Base-by-base conservation (phyloP, 2,113 vertebrate genomes). In the Prochilodus magdalenae region DNA sequence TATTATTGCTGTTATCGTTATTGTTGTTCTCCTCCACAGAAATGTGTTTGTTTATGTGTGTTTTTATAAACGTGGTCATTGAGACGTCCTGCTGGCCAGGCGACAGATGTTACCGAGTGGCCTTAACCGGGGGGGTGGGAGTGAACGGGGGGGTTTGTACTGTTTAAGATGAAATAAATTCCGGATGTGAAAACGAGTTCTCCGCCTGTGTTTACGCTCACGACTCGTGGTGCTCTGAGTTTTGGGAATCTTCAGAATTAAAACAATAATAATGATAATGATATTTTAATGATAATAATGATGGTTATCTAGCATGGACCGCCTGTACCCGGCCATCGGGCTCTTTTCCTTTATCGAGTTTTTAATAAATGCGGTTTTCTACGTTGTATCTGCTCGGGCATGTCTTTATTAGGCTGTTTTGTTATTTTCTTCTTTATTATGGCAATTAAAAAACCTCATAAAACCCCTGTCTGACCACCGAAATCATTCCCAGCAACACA, bases 21-120 rank as follows among this genome's bases (percentile, higher is more conserved):
- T 93, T 93, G 89, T 92, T 90, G 90, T 92, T 82, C 83, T 92
- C 87, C 57, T 62, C 93, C 90, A 89, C 89, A 92, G 91, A 90
- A 90, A 87, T 92, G 88, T 91, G 89, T 91, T 92, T 83, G 65
- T 10, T 53, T n/a, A n/a, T n/a, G n/a, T n/a, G n/a, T n/a, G n/a
- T 4, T 36, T 36, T 36, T 57, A 30, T 75, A 47, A 76, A 91
- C 88, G 90, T 92, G 91, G 91, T 91, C 92, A 93, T 92, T 92
- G 91, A 90, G 89, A 92, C 63, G 92, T 93, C 93, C 94, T 94
- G 94, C 94, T 94, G 94, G 94, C 93, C 94, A 93, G 94, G 92
- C 93, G 93, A 91, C 91, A 90, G 84, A 90, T 89, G 91, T 91
- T 59, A 79, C 79, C 91, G 93, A 92, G 89, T 92, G 92, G 89